phyloP scores from a whole-genome alignment of 2,113 vertebrate genomes.

The Opisthocomus hoazin region DNA sequence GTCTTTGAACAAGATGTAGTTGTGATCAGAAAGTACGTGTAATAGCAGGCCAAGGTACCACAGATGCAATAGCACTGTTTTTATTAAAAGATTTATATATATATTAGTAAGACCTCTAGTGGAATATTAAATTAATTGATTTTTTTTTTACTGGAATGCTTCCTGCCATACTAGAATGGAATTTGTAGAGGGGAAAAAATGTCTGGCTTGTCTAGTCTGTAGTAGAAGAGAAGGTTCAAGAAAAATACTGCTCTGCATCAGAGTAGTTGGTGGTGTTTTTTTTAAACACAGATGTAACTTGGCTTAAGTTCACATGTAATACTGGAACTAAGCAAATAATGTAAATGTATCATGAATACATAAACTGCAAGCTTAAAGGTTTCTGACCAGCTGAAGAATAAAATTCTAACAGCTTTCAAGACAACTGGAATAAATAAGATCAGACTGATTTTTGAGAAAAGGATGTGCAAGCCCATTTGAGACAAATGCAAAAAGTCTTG shows the following conservation, averaged over 20 bases:
- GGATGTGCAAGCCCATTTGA: neutral
- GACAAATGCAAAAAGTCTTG: neutral
- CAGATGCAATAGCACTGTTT: neutral
- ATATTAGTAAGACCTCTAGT: neutral
- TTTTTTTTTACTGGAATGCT: neutral
- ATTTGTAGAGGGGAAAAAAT: neutral
- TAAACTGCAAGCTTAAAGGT: neutral
- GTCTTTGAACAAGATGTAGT: neutral
- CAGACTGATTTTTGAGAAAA: neutral
- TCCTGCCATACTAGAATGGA: neutral
- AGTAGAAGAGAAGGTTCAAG: neutral
- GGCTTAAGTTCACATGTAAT: neutral
- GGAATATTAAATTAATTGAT: neutral
- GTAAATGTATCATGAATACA: neutral
- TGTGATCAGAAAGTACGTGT: neutral
- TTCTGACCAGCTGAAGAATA: neutral
- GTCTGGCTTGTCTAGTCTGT: neutral
- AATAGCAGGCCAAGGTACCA: neutral
- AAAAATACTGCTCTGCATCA: neutral
- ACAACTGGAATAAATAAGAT: neutral
- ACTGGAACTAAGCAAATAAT: neutral
- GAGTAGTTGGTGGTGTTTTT: neutral
- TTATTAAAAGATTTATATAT: neutral
- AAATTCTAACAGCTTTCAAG: neutral
- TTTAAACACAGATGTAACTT: neutral